phyloP scores from a whole-genome alignment of 2,888 invertebrate species.

The Tipula confusa region DNA sequence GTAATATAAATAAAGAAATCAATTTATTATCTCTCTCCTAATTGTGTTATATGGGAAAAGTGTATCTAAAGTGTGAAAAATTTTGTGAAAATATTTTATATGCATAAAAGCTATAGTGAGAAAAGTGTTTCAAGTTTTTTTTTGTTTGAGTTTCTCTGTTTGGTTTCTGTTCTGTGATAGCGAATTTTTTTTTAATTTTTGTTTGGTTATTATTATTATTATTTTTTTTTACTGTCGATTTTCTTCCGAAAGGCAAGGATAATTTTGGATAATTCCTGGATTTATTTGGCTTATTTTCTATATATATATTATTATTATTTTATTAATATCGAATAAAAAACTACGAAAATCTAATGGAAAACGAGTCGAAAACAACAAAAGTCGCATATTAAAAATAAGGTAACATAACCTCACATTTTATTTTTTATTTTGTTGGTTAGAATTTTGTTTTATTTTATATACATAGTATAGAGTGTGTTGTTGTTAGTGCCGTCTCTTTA shows the following conservation, averaged over 20 bases:
- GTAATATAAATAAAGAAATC: neutral
- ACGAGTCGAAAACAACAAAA: neutral
- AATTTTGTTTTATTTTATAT: neutral
- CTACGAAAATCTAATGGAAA: neutral
- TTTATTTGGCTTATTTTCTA: conserved; percentile 3
- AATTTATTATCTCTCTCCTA: neutral
- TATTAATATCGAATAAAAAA: neutral
- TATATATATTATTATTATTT: neutral
- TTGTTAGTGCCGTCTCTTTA: neutral
- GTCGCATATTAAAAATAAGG: neutral
- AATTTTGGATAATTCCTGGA: conserved; percentile 8
- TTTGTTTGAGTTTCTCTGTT: neutral
- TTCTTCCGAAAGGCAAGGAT: neutral
- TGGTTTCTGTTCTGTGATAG: conserved; percentile 16
- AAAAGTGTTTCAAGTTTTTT: conserved; percentile 25
- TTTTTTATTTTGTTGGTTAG: conserved; percentile 7
- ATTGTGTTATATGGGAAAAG: neutral
- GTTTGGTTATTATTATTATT: neutral
- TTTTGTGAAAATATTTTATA: neutral
- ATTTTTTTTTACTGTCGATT: neutral
- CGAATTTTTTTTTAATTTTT: neutral
- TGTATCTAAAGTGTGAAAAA: neutral
- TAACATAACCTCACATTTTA: conserved; percentile 13
- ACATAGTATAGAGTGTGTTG: too few species aligned
- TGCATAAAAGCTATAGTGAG: conserved; percentile 3